These are phyloP conservation scores for Drosophila melanogaster DNA, from an alignment of 1,140 invertebrate species.

Conservation along the genomic window Release_6_plus_ISO1_MT NT_033777.3:28067501-28068000, in stretches of 20 bases:
- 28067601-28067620: neutral
- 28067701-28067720: constrained; percentile 78
- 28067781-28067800: constrained; percentile 82
- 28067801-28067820: constrained; percentile 77
- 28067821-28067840: constrained; percentile 26
- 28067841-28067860: constrained; percentile 51
- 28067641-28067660: constrained; percentile 70
- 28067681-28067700: constrained; percentile 62
- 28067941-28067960: constrained; percentile 41
- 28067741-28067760: constrained; percentile 30
- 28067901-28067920: neutral
- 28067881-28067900: constrained; percentile 20
- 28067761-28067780: constrained; percentile 84
- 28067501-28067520: constrained; percentile 3
- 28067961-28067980: constrained; percentile 77
- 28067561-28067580: neutral
- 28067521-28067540: constrained; percentile 16
- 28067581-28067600: neutral
- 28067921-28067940: constrained; percentile 22
- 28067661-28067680: constrained; percentile 77
- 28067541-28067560: constrained; percentile 44
- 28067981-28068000: constrained; percentile 79
- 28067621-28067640: constrained; percentile 27
- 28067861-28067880: constrained; percentile 48
- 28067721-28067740: constrained; percentile 8